phyloP scores from a whole-genome alignment of 2,113 vertebrate species.

The Oncorhynchus tshawytscha region DNA sequence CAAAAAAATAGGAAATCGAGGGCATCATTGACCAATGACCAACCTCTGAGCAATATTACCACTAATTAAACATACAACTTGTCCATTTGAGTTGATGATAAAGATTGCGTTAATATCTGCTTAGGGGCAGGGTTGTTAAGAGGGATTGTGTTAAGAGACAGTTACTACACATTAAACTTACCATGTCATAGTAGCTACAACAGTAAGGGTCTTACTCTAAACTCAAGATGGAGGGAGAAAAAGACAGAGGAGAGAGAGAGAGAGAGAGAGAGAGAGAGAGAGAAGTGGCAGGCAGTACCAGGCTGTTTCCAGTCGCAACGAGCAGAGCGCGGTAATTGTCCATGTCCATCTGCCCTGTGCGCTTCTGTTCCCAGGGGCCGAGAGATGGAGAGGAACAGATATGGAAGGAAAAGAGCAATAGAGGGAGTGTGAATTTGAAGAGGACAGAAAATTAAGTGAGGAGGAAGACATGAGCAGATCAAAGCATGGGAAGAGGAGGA shows the following conservation, averaged over 20 bases:
- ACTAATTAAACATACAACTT: no score
- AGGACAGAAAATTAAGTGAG: slow-evolving; percentile 3
- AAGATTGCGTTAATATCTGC: no score
- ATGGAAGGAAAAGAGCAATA: slow-evolving; percentile 4
- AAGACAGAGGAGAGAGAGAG: slow-evolving; percentile 9
- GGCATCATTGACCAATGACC: no score
- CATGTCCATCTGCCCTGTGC: slow-evolving; percentile 85
- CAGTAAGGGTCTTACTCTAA: not conserved
- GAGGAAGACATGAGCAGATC: slow-evolving; percentile 15
- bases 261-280: not conserved
- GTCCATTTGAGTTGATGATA: no score
- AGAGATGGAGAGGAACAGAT: slow-evolving; percentile 13
- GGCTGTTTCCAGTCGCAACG: slow-evolving; percentile 91
- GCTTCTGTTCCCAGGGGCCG: slow-evolving; percentile 79
- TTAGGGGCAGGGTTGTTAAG: no score
- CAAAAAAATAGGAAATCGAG: not conserved
- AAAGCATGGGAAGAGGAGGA: slow-evolving; percentile 4
- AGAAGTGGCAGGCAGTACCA: slow-evolving; percentile 74
- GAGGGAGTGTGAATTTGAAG: not conserved
- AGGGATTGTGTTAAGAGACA: not conserved
- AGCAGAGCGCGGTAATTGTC: slow-evolving; percentile 93
- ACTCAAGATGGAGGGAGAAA: not conserved
- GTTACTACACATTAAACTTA: not conserved
- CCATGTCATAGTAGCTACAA: not conserved
- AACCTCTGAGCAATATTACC: not conserved